Evolutionary conservation across 2,113 vertebrate species (phyloP).

Genomic region (Athene noctua): DNA sequence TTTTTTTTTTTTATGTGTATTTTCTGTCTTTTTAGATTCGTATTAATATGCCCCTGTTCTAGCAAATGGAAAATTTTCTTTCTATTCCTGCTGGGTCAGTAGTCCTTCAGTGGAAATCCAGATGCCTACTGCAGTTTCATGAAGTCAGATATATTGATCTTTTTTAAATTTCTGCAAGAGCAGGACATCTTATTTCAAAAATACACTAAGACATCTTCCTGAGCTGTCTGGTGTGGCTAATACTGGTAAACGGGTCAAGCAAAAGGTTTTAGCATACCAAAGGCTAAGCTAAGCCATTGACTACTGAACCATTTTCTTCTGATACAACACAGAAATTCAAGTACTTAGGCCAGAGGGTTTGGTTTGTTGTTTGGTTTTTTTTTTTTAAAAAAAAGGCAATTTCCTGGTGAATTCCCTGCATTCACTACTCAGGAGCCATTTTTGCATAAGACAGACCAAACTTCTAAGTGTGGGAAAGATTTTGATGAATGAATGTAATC

Average conservation of each 20-base stretch:
- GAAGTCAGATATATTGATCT: background rate
- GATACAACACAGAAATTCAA: background rate
- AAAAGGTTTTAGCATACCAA: background rate
- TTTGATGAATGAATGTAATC: background rate
- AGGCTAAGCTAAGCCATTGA: background rate
- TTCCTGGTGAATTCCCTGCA: background rate
- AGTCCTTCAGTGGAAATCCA: background rate
- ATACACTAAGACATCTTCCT: background rate
- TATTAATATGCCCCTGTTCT: background rate
- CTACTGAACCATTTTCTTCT: background rate
- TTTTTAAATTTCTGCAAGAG: background rate
- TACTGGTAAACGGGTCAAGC: background rate
- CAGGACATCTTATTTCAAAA: background rate
- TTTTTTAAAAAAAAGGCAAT: background rate
- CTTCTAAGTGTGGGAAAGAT: background rate
- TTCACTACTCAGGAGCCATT: background rate
- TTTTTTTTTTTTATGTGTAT: background rate
- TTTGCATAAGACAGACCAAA: background rate
- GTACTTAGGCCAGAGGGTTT: background rate
- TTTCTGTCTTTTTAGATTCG: background rate
- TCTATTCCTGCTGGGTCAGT: background rate
- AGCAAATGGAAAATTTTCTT: background rate
- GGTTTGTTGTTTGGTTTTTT: background rate
- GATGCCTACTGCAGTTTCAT: background rate
- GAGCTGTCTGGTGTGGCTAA: background rate